Percentiles rank a stretch among this genome's conserved stretches.
These are phyloP conservation scores for Mactra quadrangularis DNA, from an alignment of 1,140 invertebrate genomes.

Conservation along the genomic window DNA sequence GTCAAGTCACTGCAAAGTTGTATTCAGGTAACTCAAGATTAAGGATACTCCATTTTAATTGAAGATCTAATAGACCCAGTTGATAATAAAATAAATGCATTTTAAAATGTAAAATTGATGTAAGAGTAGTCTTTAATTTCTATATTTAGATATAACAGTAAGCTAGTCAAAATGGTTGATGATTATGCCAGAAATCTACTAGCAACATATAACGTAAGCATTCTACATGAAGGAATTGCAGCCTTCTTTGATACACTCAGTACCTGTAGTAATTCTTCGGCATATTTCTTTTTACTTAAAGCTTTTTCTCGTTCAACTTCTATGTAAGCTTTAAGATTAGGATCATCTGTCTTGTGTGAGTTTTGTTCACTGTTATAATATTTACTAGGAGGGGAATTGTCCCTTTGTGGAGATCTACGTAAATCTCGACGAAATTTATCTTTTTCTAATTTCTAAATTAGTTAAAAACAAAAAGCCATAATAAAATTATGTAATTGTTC, in stretches of 20 bases:
- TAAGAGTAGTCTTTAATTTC: too few species aligned
- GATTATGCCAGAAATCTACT: too few species aligned
- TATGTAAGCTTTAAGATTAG: constrained; percentile 33
- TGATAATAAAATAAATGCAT: too few species aligned
- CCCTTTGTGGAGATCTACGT: neutral
- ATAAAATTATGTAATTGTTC: too few species aligned
- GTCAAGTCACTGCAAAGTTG: too few species aligned
- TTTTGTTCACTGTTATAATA: constrained; percentile 8
- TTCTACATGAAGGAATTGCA: neutral
- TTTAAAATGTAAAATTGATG: too few species aligned
- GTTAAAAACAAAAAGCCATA: constrained; percentile 6
- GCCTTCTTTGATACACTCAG: constrained; percentile 3
- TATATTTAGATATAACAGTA: too few species aligned
- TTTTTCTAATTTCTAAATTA: constrained; percentile 48
- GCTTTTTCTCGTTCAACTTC: constrained; percentile 55
- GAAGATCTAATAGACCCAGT: too few species aligned
- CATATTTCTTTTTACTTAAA: constrained; percentile 44
- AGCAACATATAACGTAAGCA: too few species aligned
- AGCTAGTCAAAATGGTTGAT: too few species aligned
- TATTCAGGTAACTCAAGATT: too few species aligned
- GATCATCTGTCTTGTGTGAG: constrained; percentile 1
- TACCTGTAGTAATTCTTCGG: constrained; percentile 59
- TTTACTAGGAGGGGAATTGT: neutral
- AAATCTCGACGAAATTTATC: constrained; percentile 56
- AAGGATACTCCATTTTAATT: too few species aligned